A percentile compares a stretch with the other conserved stretches of the same genome.
These are phyloP conservation scores for Vulpes ferrilata DNA, from an alignment of 2,113 vertebrate genomes.

Conservation along the genomic window DNA sequence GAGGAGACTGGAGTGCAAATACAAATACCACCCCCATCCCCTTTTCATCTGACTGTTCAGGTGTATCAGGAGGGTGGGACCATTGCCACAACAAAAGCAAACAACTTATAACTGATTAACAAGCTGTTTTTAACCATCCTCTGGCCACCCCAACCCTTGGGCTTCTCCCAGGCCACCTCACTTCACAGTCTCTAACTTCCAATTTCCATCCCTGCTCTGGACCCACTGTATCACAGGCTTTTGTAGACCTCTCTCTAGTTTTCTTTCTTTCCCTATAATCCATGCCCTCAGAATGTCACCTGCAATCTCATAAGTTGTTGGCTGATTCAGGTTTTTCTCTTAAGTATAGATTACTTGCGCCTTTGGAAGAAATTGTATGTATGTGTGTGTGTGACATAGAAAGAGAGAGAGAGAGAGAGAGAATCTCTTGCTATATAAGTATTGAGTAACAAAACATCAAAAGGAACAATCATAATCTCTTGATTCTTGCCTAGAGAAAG, in stretches of 20 bases:
- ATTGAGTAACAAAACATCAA: neutral
- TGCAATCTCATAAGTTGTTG: neutral
- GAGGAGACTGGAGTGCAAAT: neutral
- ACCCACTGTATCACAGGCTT: neutral
- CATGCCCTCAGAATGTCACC: neutral
- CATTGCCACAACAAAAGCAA: accelerated
- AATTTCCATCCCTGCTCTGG: accelerated
- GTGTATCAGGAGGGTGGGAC: accelerated
- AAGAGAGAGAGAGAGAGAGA: neutral
- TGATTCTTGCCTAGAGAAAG: neutral
- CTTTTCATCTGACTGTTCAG: neutral
- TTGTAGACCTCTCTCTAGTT: accelerated
- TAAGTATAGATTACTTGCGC: neutral
- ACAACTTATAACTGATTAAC: accelerated
- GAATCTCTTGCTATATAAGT: neutral
- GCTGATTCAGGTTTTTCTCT: neutral
- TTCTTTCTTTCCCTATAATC: neutral
- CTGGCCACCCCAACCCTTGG: accelerated
- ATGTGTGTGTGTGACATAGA: neutral
- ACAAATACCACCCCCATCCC: too few relatives aligned
- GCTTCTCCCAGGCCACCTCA: neutral
- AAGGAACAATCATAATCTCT: neutral
- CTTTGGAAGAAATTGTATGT: neutral
- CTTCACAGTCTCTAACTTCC: neutral
- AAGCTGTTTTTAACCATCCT: neutral